phyloP scores from a whole-genome alignment of 2,113 vertebrate species.

The Hippolais icterina region DNA sequence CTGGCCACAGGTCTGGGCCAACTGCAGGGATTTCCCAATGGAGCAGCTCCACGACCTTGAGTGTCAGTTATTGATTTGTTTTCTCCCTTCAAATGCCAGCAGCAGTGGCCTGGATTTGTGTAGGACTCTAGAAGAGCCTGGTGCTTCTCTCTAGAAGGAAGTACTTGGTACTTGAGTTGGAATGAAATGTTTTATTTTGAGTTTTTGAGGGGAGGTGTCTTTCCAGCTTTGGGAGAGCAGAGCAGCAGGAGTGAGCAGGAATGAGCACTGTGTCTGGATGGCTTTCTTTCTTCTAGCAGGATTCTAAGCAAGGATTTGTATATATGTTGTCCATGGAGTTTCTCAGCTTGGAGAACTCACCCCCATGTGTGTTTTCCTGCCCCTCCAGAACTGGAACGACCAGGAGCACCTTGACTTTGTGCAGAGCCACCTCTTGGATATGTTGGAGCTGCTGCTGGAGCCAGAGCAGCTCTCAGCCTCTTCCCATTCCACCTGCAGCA shows the following conservation, averaged over 20 bases:
- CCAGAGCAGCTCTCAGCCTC: slow-evolving; percentile 84
- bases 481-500: slow-evolving; percentile 73
- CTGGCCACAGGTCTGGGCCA: not conserved
- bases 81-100: not conserved
- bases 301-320: not conserved
- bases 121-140: not conserved
- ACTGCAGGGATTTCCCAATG: not conserved
- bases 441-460: slow-evolving; percentile 89
- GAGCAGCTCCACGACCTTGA: not conserved
- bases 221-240: not conserved
- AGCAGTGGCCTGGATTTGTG: not conserved
- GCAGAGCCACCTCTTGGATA: slow-evolving; percentile 81
- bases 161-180: not conserved
- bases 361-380: not conserved
- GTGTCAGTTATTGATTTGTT: not conserved
- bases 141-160: not conserved
- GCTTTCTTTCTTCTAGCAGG: not conserved
- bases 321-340: fast-evolving
- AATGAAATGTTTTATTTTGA: not conserved
- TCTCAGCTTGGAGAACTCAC: not conserved
- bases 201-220: not conserved
- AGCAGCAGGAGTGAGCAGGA: not conserved
- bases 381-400: slow-evolving; percentile 91
- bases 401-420: slow-evolving; percentile 87
- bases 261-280: not conserved